Base-by-base conservation (phyloP, 2,888 invertebrate species). In the Erannis defoliaria region DNA sequence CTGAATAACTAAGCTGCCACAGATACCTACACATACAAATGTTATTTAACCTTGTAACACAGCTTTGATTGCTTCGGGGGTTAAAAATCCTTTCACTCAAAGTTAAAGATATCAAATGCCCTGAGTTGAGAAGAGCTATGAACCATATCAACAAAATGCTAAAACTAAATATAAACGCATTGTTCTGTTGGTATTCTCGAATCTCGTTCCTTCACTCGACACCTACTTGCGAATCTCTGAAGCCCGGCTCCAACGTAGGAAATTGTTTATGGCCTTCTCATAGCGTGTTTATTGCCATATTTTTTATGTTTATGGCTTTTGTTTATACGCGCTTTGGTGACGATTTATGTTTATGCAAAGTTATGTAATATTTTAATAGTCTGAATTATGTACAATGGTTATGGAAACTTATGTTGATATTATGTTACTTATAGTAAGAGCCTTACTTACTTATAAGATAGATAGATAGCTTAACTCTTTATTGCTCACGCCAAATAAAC, bases 231-330 rank as follows among this genome's bases (percentile, higher is more conserved):
- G 26, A 8, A 45, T 45, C n/a, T 46, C 46, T 29, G 37, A 26
- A 26, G 14, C 19, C 10, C 33, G 10, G 1, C 58, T 54, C 23
- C 64, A 63, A 60, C 54, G 55, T 9, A 54, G 55, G 62, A 67
- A 68, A 66, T 60, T 49, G 56, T 70, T 70, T 70, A 67, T 61
- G 40, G 46, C 53, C 62, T 31, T 51, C 56, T 62, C 40, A 57
- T 42, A 37, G n/a, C 62, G 49, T 62, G 64, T 76, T 75, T 74
- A 73, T 67, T 26, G 64, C 55, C 43, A 51, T 70, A 71, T 71
- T 72, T 66, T 73, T 71, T 66, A 74, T 64, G 62, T 76, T 73
- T 76, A 73, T 69, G 62, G 40, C 66, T 62, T 57, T 57, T 70
- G 71, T 76, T 73, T 73, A 74, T 74, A 64, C 57, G 53, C 46